Evolutionary conservation across 1,140 invertebrate genomes (phyloP).

Genomic region (Bombyx mori): ASM3026992v2 NC_085109.1:128001-128500

Average conservation of each 20-base stretch:
- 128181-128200: too few relatives aligned
- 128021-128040: background rate
- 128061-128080: background rate
- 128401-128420: background rate
- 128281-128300: too few relatives aligned
- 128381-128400: background rate
- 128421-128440: constrained; percentile 16
- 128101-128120: too few relatives aligned
- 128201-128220: too few relatives aligned
- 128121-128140: too few relatives aligned
- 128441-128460: constrained; percentile 54
- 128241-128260: too few relatives aligned
- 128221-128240: too few relatives aligned
- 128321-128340: background rate
- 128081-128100: background rate
- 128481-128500: constrained; percentile 27
- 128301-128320: too few relatives aligned
- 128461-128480: constrained; percentile 40
- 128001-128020: background rate
- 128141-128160: too few relatives aligned
- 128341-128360: background rate
- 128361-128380: background rate
- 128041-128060: background rate
- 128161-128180: too few relatives aligned
- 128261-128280: too few relatives aligned